Evolutionary conservation across 2,888 invertebrate genomes (phyloP).

Genomic region (Perizoma affinitatum): DNA sequence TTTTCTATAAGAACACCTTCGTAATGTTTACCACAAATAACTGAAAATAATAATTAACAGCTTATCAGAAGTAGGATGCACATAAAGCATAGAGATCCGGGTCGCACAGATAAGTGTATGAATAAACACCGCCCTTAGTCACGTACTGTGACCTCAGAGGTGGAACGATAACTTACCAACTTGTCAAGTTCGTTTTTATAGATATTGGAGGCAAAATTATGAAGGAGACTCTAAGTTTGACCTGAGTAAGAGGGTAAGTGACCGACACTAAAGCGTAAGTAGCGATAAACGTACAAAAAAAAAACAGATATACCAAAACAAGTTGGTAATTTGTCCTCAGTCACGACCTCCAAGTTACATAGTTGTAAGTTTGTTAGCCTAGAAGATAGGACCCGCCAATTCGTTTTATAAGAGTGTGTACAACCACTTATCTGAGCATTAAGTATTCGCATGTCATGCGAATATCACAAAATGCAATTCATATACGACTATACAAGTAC

Average conservation of each 20-base stretch:
- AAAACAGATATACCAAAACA: background rate
- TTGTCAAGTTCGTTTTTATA: background rate
- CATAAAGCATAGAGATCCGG: constrained; percentile 29
- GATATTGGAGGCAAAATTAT: background rate
- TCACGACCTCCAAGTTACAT: background rate
- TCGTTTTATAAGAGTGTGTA: background rate
- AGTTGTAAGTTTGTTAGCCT: background rate
- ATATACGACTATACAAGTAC: too few relatives aligned
- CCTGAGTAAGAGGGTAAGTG: background rate
- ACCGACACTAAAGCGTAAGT: background rate
- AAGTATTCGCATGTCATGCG: background rate
- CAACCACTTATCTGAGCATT: background rate
- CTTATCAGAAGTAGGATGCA: constrained; percentile 27
- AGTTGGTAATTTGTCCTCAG: background rate
- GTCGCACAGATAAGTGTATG: constrained; percentile 23
- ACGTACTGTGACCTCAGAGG: constrained; percentile 23
- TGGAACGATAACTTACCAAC: background rate
- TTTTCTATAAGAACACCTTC: background rate
- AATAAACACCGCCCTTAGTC: constrained; percentile 24
- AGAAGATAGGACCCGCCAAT: background rate
- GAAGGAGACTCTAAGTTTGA: background rate
- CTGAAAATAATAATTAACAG: constrained; percentile 12
- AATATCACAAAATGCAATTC: too few relatives aligned
- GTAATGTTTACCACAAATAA: constrained; percentile 15
- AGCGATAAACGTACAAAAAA: background rate